These are phyloP conservation scores for Mantis religiosa DNA, from an alignment of 2,888 invertebrate species.

Conservation along the genomic window DNA sequence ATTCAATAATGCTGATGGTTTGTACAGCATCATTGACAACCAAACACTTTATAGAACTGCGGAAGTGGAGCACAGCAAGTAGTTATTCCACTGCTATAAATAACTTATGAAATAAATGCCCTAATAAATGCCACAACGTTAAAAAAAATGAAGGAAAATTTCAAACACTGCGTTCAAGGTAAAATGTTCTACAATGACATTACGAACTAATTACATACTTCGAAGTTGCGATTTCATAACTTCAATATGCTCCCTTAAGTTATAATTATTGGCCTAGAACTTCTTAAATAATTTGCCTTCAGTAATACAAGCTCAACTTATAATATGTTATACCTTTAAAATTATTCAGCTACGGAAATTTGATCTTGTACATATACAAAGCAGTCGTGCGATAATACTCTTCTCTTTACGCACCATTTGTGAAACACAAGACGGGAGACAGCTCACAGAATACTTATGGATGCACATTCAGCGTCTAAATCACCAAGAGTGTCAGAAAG, in stretches of 20 bases:
- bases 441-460: background rate
- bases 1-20: background rate
- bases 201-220: background rate
- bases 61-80: background rate
- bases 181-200: background rate
- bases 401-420: background rate
- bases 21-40: background rate
- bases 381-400: background rate
- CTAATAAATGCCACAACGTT: background rate
- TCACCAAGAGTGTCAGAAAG: background rate
- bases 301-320: background rate
- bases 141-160: background rate
- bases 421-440: background rate
- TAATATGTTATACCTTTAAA: background rate
- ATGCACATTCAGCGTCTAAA: background rate
- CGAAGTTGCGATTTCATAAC: background rate
- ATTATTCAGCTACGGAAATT: background rate
- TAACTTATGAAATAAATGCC: background rate
- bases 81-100: background rate
- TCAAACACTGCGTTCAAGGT: background rate
- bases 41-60: background rate
- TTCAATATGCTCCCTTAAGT: background rate
- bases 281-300: background rate
- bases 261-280: background rate
- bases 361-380: background rate